Base-by-base conservation (phyloP, 2,113 vertebrate species). In the Pterocles orientalis region DNA sequence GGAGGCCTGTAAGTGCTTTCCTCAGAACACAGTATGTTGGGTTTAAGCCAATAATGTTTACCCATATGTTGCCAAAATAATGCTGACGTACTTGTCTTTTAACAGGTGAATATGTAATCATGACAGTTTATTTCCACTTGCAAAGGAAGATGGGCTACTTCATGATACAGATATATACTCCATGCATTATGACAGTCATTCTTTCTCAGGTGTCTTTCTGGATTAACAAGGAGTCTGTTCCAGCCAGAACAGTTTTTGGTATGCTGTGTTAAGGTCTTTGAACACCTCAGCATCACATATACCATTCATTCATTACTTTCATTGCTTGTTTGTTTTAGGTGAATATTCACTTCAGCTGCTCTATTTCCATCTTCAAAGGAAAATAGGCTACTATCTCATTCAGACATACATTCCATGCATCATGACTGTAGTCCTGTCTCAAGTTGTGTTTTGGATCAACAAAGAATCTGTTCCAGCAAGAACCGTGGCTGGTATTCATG, bases 121-220 rank as follows among this genome's bases (percentile, higher is more conserved):
- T 99, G 99, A 99, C 99, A 11, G 99, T 99, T 94, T 98, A 99
- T 97, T 99, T 99, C 98, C 99, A 99, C 96, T 98, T 99, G 91
- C 99, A 99, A 97, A 99, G 99, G 97, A 99, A 99, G 98, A 99
- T 99, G 99, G 99, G 99, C 64, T 99, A 99, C 98, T 99, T 99
- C 98, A 98, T 99, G 98, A 99, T 99, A 96, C 99, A 99, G 98
- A 99, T 99, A 39, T 99, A 99, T 86, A 99, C 99, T 82, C 99
- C 99, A 21, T 99, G 99, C 91, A 99, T 99, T 84, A 99, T 99
- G 99, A 99, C 99, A 24, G 99, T 99, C 88, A 99, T 99, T 96
- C 98, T 99, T 87, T 99, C 99, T 64, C 99, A 99, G 96, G 99
- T 99, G 82, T 99, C 99, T 19, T 99, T 99, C 97, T 99, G 99